Evolutionary conservation across 2,797 vertebrate species (phyloP), one percentile per base, ranked within the genome.

Genomic region (Bryconaethiops microstoma): DNA sequence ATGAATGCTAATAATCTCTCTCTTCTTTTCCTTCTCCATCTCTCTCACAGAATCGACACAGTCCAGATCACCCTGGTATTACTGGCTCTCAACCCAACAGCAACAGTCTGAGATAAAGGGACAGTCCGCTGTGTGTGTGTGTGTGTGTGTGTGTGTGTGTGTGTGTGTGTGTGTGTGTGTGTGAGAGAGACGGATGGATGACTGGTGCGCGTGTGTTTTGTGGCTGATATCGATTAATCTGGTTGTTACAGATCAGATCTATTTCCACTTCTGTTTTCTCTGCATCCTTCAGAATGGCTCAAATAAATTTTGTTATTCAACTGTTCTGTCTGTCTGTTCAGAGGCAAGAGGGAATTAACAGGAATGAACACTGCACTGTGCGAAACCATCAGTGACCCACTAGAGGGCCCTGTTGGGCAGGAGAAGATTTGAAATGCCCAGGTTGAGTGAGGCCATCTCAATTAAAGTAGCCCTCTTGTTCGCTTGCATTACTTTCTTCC

Each of bases 71-170:
- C 83, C 97, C 96, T 0, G 95, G 96, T 9, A 93, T 97, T 84
- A 92, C 96, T 87, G 93, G 96, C 90, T 97, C 96, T 87, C 97
- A 99, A 86, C 96, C 96, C 88, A 97, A 96, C 95, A 97, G 96
- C 91, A 97, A 96, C 94, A 98, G 96, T 88, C 93, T 98, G 81
- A 96, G 97, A 92, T 98, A 95, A 92, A 88, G 65, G 57, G 77
- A 54, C 8, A 79, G 76, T 83, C 60, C n/a, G 50, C 71, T 84
- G 68, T 83, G 88, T 88, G 86, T 87, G 85, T 57, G 75, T 84
- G 65, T 83, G 88, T 89, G 86, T 87, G 85, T 84, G 68, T 83
- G 88, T 88, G 86, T 87, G 85, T 57, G 75, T 84, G 65, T 83
- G 88, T 89, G 86, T 87, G 73, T 84, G 68, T 83, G 88, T 88